These are phyloP conservation scores for Gavialis gangeticus DNA, from an alignment of 2,113 vertebrate genomes.

Conservation along the genomic window DNA sequence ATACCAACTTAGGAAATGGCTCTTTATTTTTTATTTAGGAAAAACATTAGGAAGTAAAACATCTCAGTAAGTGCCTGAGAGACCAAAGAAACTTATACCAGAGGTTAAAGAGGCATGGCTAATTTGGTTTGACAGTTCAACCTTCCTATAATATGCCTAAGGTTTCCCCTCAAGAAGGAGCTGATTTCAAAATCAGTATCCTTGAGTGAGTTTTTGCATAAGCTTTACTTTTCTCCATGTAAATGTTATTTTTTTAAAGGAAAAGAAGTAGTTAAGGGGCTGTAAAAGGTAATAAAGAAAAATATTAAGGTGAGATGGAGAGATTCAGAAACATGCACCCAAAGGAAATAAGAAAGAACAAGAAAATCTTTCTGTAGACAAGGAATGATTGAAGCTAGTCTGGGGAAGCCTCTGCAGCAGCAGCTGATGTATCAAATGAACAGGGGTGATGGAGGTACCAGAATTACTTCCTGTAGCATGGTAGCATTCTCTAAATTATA, in stretches of 20 bases:
- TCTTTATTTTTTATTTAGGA: constrained; percentile 46
- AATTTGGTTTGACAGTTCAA: constrained; percentile 66
- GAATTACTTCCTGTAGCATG: background rate
- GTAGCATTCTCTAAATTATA: constrained; percentile 59
- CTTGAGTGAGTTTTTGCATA: constrained; percentile 50
- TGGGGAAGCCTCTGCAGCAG: background rate
- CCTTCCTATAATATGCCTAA: constrained; percentile 50
- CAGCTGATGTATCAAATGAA: background rate
- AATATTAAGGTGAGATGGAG: constrained; percentile 45
- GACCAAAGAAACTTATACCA: constrained; percentile 46
- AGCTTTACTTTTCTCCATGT: constrained; percentile 48
- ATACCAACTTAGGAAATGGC: constrained; percentile 16
- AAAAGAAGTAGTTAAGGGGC: constrained; percentile 36
- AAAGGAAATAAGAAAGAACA: background rate
- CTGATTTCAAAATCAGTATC: constrained; percentile 50
- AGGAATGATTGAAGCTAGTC: constrained; percentile 30
- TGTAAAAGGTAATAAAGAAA: constrained; percentile 59
- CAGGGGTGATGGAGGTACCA: background rate
- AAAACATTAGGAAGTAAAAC: constrained; percentile 23
- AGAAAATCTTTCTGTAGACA: constrained; percentile 21
- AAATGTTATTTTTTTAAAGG: constrained; percentile 34
- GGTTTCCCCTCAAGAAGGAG: constrained; percentile 71
- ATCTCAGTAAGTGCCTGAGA: constrained; percentile 45
- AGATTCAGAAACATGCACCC: background rate
- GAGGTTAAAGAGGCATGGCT: constrained; percentile 46